Evolutionary conservation across 2,888 invertebrate genomes (phyloP).

Genomic region (Oscheius sp.): DNA sequence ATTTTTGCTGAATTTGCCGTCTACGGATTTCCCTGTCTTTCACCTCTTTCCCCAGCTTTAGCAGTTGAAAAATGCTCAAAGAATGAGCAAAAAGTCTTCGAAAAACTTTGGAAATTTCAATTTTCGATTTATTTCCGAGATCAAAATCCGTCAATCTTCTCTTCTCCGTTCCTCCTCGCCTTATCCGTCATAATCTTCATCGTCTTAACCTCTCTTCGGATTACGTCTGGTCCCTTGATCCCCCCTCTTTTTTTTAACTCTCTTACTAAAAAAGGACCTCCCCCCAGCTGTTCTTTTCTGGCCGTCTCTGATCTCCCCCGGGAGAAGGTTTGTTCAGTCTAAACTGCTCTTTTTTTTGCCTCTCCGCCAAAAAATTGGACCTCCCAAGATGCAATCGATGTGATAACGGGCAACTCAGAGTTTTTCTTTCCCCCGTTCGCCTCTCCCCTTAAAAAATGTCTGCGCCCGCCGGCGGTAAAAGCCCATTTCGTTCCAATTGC

Average conservation of each 20-base stretch:
- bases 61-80: too few species aligned
- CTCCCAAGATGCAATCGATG: slow-evolving; percentile 28
- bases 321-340: not conserved
- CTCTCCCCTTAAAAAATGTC: slow-evolving; percentile 2
- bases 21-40: too few species aligned
- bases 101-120: too few species aligned
- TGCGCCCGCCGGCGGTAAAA: slow-evolving; percentile 15
- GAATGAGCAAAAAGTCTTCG: too few species aligned
- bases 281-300: not conserved
- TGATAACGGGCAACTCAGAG: not conserved
- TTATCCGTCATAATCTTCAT: not conserved
- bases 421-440: not conserved
- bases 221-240: too few species aligned
- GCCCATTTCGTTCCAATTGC: slow-evolving; percentile 24
- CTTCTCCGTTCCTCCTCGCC: not conserved
- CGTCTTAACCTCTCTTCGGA: too few species aligned
- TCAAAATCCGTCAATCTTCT: not conserved
- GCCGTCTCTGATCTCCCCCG: slow-evolving; percentile 1
- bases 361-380: slow-evolving; percentile 2
- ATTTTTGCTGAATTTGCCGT: too few species aligned
- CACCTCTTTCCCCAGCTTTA: too few species aligned
- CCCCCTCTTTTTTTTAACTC: too few species aligned
- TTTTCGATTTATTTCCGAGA: not conserved
- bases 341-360: slow-evolving; percentile 3
- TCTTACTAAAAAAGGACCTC: too few species aligned